These are phyloP conservation scores for Zaprionus tsacasi DNA, from an alignment of 1,140 invertebrate species.

Conservation along the genomic window DNA sequence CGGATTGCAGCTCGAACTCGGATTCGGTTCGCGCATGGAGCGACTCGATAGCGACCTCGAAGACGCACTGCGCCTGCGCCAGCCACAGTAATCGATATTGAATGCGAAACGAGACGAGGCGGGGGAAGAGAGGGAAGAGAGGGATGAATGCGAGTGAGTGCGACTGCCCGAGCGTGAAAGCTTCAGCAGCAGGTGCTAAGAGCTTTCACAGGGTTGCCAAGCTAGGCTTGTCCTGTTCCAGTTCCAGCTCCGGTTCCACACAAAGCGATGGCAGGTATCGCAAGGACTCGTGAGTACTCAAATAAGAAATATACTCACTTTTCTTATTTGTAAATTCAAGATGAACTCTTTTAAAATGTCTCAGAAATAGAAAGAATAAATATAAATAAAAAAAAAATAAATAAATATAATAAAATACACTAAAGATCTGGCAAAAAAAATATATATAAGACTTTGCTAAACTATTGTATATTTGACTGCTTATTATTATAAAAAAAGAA, in stretches of 20 bases:
- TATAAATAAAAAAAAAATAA: not conserved
- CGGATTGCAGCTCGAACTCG: not conserved
- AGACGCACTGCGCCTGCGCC: conserved; percentile 9
- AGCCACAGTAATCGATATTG: conserved; percentile 30
- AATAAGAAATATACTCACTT: too few species aligned
- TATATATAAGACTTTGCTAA: too few species aligned
- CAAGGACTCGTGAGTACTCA: not conserved
- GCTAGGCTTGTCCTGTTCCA: not conserved
- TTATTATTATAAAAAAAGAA: too few species aligned
- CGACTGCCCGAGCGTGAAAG: not conserved
- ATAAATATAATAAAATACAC: too few species aligned
- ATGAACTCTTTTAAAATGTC: too few species aligned
- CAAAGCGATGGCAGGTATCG: not conserved
- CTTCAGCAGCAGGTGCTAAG: conserved; percentile 38
- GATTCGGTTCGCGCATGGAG: conserved; percentile 14
- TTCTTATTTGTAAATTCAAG: not conserved
- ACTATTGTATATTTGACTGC: too few species aligned
- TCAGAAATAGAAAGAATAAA: not conserved
- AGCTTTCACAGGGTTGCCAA: conserved; percentile 30
- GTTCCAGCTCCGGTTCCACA: conserved; percentile 7
- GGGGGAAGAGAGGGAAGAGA: too few species aligned
- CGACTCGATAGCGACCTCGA: conserved; percentile 27
- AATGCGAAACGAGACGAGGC: conserved; percentile 22
- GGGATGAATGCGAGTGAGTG: not conserved
- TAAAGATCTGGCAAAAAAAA: too few species aligned